These are phyloP conservation scores for Piaya cayana DNA, from an alignment of 2,113 vertebrate species.

Conservation along the genomic window DNA sequence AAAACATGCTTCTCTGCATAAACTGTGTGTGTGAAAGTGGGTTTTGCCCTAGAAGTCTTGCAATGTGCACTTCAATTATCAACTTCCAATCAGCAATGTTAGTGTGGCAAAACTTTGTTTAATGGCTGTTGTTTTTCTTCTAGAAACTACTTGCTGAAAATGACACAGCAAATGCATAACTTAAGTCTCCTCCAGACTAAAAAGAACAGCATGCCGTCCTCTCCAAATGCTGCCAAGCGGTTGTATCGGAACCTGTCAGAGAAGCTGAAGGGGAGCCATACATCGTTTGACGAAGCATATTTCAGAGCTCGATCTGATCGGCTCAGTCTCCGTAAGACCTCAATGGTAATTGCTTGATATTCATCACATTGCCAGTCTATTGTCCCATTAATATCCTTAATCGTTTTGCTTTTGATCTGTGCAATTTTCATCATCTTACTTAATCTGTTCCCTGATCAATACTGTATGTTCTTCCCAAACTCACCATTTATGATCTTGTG, in stretches of 20 bases:
- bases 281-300: conserved; percentile 91
- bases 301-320: conserved; percentile 88
- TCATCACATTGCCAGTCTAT: not conserved
- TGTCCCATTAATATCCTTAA: not conserved
- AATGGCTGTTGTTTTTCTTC: not conserved
- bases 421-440: not conserved
- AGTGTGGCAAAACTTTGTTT: not conserved
- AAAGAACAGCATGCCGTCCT: conserved; percentile 85
- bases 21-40: not conserved
- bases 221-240: conserved; percentile 92
- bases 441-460: not conserved
- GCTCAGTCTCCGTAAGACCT: conserved; percentile 89
- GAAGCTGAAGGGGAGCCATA: conserved; percentile 91
- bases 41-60: not conserved
- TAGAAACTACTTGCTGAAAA: conserved; percentile 78
- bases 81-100: fast-evolving
- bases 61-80: fast-evolving
- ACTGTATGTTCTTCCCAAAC: fast-evolving
- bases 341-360: conserved; percentile 73
- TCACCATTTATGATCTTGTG: not conserved
- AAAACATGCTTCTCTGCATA: fast-evolving
- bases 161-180: conserved; percentile 97
- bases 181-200: conserved; percentile 87
- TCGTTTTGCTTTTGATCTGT: not conserved
- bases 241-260: conserved; percentile 96